Percentiles rank a stretch among this genome's conserved stretches.
Conservation (phyloP, 2,888 invertebrate species). For the Agrilus biguttatus region DNA sequence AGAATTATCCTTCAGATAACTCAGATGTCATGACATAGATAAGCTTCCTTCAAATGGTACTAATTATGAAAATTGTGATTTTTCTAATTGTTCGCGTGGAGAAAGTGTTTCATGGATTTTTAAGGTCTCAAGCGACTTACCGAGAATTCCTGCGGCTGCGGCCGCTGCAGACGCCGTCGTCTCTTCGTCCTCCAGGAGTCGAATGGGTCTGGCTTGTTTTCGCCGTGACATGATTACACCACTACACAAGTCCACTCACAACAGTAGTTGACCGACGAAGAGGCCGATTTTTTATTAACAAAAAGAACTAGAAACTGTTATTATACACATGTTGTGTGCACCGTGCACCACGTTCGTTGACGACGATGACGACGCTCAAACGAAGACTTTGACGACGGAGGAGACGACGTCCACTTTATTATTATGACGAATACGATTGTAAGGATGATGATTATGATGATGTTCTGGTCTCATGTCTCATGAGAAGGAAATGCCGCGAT, state of each 20-base stretch:
- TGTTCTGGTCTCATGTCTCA: constrained; percentile 11
- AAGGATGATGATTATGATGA: constrained; percentile 11
- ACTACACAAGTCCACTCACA: constrained; percentile 7
- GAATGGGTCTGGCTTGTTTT: constrained; percentile 39
- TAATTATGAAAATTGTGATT: too few species aligned
- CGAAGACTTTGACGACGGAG: too few species aligned
- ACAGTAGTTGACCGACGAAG: too few species aligned
- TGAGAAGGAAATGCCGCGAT: constrained; percentile 14
- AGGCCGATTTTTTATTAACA: too few species aligned
- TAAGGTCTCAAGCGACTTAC: constrained; percentile 16
- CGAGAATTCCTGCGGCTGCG: constrained; percentile 16
- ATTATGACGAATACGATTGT: constrained; percentile 1
- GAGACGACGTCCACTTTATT: too few species aligned
- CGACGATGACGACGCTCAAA: too few species aligned
- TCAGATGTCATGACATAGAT: too few species aligned
- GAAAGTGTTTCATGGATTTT: background rate
- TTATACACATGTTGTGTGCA: constrained; percentile 3
- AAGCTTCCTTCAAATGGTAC: too few species aligned
- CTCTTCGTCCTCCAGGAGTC: constrained; percentile 36
- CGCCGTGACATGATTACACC: constrained; percentile 34
- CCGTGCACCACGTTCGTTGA: background rate
- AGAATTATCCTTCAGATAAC: too few species aligned
- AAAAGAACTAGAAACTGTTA: too few species aligned
- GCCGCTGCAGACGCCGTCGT: constrained; percentile 17
- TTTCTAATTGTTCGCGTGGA: background rate